Base-by-base conservation (phyloP, 2,888 invertebrate species). In the Cheilosia vulpina region DNA sequence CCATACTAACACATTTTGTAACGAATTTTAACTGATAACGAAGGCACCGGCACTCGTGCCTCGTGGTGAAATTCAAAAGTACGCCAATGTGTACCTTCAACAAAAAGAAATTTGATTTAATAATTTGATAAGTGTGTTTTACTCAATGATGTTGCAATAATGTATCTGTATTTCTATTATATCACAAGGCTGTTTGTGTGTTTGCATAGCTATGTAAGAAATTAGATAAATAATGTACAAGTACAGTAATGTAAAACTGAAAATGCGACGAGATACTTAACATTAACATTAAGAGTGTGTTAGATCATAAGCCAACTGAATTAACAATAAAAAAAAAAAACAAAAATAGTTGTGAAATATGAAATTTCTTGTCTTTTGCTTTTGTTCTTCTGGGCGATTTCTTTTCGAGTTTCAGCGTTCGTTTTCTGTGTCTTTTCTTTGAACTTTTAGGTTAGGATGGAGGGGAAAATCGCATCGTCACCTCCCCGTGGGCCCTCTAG, bases 131-230 rank as follows among this genome's bases (percentile, higher is more conserved):
- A 47, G 43, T 52, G 15, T 43, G 45, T 53, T 60, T 34, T 63
- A 69, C 63, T 69, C n/a, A 83, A 79, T 58, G 65, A 60, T 66
- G 58, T 84, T 84, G 84, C 80, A 84, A 84, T 80, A 80, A 80
- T 84, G 65, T 84, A 80, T 83, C 73, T 69, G 62, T 65, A n/a
- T 60, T 47, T 71, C 63, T 50, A 53, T 53, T 21, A 72, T 52
- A 24, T 52, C 13, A 52, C 24, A 27, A 21, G 63, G 24, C 13
- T 72, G 77, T 27, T 50, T 53, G 71, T 31, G 11, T 57, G 47
- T 69, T 77, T 55, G 31, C 66, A 63, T 77, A 82, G 71, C 57
- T 52, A 52, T 68, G 55, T 71, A 69, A 77, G 68, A 47, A 77
- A 60, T 31, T 60, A 58, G 50, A 65, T 52, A 52, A 45, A 52